These are phyloP conservation scores for Meandrina meandrites DNA, from an alignment of 92 coral and sea anemone species.

Conservation along the genomic window DNA sequence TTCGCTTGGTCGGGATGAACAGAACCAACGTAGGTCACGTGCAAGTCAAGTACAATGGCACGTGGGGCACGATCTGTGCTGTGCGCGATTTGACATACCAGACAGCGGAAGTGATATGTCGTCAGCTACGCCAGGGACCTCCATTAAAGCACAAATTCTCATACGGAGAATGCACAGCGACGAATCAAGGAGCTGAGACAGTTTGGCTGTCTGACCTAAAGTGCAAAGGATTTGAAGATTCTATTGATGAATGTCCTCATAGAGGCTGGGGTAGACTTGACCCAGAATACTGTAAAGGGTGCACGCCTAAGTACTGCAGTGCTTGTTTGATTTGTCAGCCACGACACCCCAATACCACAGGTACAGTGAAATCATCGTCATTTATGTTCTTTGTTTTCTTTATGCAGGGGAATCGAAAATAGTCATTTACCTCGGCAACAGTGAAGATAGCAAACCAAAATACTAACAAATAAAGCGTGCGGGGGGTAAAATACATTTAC, in stretches of 20 bases:
- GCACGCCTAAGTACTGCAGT: conserved; percentile 28
- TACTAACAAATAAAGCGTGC: no score
- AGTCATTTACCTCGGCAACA: no score
- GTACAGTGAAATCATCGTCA: conserved; percentile 13
- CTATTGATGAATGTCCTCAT: conserved; percentile 57
- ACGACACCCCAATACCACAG: conserved; percentile 2
- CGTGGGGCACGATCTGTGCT: conserved; percentile 62
- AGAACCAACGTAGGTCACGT: conserved; percentile 51
- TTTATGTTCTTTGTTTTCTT: background rate
- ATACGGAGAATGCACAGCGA: conserved; percentile 26
- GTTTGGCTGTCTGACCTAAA: conserved; percentile 47
- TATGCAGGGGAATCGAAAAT: no score
- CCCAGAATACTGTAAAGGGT: conserved; percentile 3
- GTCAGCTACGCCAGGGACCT: conserved; percentile 50
- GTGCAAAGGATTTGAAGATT: conserved; percentile 55
- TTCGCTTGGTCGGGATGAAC: conserved; percentile 32
- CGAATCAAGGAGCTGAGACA: background rate
- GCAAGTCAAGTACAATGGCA: conserved; percentile 54
- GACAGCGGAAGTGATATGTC: conserved; percentile 65
- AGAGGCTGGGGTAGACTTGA: conserved; percentile 60
- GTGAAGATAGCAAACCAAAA: no score
- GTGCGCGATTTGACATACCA: conserved; percentile 27
- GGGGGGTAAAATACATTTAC: no score
- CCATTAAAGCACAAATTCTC: conserved; percentile 15
- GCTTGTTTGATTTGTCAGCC: conserved; percentile 39